Evolutionary conservation across 2,888 invertebrate species (phyloP).

Genomic region (Yponomeuta evonymella): DNA sequence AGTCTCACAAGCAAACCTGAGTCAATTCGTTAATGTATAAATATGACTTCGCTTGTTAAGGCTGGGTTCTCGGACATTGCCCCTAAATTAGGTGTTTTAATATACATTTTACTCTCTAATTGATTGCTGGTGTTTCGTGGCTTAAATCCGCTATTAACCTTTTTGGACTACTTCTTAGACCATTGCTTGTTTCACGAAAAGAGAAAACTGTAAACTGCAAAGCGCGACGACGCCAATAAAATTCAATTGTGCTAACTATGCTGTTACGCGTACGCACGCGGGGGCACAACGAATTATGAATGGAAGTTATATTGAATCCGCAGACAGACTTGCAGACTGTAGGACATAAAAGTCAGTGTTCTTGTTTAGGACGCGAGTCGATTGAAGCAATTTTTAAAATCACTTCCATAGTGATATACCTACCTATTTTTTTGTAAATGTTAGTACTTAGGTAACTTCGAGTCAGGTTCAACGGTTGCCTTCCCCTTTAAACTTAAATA

Average conservation of each 20-base stretch:
- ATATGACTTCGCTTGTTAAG: neutral
- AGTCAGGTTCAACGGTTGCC: constrained; percentile 51
- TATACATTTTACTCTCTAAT: too few species aligned
- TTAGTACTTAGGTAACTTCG: neutral
- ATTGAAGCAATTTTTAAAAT: too few species aligned
- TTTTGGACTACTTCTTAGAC: neutral
- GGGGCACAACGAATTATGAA: constrained; percentile 29
- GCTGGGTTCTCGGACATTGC: too few species aligned
- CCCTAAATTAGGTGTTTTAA: too few species aligned
- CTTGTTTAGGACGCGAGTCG: too few species aligned
- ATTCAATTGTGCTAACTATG: constrained; percentile 6
- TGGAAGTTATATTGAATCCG: constrained; percentile 51
- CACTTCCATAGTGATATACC: too few species aligned
- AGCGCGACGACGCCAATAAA: constrained; percentile 1
- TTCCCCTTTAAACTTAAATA: constrained; percentile 46
- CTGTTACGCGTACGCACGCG: constrained; percentile 7
- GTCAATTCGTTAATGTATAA: neutral
- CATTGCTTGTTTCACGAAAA: neutral
- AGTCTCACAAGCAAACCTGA: neutral
- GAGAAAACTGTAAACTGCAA: neutral
- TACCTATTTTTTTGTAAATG: neutral
- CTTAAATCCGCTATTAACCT: too few species aligned
- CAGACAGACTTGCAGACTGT: constrained; percentile 34
- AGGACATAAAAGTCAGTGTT: neutral
- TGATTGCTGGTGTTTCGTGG: too few species aligned